Percentiles rank a stretch among this genome's conserved stretches.
These are phyloP conservation scores for Hololepta plana DNA, from an alignment of 2,888 invertebrate genomes.

Conservation along the genomic window DNA sequence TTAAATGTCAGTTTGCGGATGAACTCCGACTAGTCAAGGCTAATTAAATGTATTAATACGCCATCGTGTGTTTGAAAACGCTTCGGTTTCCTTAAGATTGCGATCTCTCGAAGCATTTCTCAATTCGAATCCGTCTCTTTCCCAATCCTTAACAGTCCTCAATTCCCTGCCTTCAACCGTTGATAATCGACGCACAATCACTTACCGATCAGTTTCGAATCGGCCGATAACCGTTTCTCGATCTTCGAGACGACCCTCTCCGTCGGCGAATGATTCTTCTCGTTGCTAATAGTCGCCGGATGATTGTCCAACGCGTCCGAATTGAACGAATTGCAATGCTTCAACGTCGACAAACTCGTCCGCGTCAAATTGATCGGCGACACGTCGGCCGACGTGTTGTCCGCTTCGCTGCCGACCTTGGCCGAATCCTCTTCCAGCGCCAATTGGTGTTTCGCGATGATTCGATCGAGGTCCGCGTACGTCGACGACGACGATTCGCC, in stretches of 20 bases:
- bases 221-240: constrained; percentile 22
- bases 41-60: too few relatives aligned
- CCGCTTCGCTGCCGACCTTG: constrained; percentile 7
- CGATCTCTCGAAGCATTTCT: too few relatives aligned
- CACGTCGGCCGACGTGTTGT: constrained; percentile 15
- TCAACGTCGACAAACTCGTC: constrained; percentile 19
- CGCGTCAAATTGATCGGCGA: constrained; percentile 17
- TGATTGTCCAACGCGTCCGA: constrained; percentile 20
- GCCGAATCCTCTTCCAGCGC: constrained; percentile 8
- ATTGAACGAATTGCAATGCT: constrained; percentile 27
- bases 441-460: constrained; percentile 7
- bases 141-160: neutral
- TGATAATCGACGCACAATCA: too few relatives aligned
- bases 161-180: too few relatives aligned
- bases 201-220: constrained; percentile 20
- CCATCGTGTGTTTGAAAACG: too few relatives aligned
- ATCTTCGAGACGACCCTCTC: constrained; percentile 15
- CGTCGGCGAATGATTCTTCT: constrained; percentile 12
- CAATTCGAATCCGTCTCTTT: too few relatives aligned
- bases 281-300: constrained; percentile 2
- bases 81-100: too few relatives aligned
- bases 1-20: too few relatives aligned
- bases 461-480: neutral
- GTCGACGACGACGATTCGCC: constrained; percentile 5
- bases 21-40: too few relatives aligned